Evolutionary conservation across 64 coral and sea anemone genomes (phyloP).

Genomic region (Pachyseris speciosa): DNA sequence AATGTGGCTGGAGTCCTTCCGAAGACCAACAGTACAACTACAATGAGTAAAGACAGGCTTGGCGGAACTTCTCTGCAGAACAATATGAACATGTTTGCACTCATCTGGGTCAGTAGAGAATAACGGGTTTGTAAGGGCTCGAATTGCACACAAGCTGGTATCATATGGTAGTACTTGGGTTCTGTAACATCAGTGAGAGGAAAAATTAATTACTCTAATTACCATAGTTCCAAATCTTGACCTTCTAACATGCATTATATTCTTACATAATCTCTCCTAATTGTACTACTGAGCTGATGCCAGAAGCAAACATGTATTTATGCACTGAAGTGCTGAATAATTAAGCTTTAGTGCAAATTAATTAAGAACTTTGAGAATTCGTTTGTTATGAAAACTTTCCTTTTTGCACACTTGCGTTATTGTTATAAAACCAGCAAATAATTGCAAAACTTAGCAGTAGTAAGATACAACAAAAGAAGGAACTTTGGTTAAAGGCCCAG

Average conservation of each 20-base stretch:
- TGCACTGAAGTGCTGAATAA: no score
- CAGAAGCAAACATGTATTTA: no score
- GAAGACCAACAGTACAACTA: constrained; percentile 38
- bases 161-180: constrained; percentile 46
- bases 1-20: constrained; percentile 54
- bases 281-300: no score
- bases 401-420: no score
- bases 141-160: constrained; percentile 46
- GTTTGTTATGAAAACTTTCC: no score
- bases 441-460: constrained; percentile 13
- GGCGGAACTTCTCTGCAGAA: constrained; percentile 11
- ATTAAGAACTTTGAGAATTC: no score
- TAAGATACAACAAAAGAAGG: neutral
- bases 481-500: neutral
- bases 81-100: constrained; percentile 23
- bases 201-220: neutral
- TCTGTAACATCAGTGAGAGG: neutral
- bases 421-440: neutral
- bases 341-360: no score
- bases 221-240: no score
- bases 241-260: no score
- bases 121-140: constrained; percentile 34
- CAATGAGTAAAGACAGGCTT: constrained; percentile 39
- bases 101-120: constrained; percentile 54
- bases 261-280: no score